Evolutionary conservation across 2,113 vertebrate genomes (phyloP).

Genomic region (Phylloscopus trochiloides): DNA sequence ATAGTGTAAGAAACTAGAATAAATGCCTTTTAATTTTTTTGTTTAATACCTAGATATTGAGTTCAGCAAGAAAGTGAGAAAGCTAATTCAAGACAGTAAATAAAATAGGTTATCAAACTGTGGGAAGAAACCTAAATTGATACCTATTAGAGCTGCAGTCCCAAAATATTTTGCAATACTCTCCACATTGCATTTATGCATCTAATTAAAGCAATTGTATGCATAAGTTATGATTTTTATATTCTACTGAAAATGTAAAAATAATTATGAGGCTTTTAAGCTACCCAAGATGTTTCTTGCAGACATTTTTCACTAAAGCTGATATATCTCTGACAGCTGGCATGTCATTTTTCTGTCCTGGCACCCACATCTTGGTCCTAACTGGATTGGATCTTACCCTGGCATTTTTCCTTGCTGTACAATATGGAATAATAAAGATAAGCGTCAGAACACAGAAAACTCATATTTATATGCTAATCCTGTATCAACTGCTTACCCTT

Average conservation of each 20-base stretch:
- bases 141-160: neutral
- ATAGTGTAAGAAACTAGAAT: neutral
- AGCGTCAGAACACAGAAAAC: neutral
- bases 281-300: neutral
- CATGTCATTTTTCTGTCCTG: neutral
- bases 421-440: slow-evolving; percentile 22
- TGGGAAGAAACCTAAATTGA: neutral
- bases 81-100: neutral
- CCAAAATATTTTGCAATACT: neutral
- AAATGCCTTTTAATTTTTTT: neutral
- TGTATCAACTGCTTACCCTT: neutral
- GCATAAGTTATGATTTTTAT: neutral
- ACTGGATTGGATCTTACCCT: neutral
- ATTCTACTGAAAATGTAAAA: neutral
- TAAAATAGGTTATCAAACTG: neutral
- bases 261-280: neutral
- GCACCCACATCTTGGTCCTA: neutral
- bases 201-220: neutral
- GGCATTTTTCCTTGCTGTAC: neutral
- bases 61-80: neutral
- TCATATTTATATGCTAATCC: neutral
- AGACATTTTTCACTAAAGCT: neutral
- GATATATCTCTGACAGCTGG: neutral
- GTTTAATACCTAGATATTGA: neutral
- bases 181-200: neutral